phyloP scores from a whole-genome alignment of 2,888 invertebrate species.

The Ophion obscuratus region DNA sequence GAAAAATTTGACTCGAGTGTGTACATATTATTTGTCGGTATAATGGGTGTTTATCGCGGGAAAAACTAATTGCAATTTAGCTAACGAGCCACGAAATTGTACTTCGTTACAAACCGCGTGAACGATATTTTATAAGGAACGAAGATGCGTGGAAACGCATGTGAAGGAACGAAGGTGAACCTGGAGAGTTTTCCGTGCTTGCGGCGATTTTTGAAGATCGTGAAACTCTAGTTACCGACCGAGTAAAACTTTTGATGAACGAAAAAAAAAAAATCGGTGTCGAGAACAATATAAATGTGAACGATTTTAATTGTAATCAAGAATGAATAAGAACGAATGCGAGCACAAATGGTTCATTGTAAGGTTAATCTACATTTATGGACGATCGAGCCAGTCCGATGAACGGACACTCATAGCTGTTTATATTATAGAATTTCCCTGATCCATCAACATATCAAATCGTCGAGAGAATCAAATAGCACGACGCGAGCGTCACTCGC shows the following conservation, averaged over 20 bases:
- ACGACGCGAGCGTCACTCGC: constrained; percentile 34
- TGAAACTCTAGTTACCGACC: not conserved
- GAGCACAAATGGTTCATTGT: constrained; percentile 11
- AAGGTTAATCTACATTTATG: constrained; percentile 42
- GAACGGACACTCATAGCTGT: constrained; percentile 53
- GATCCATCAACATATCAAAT: constrained; percentile 80
- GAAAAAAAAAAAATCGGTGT: not conserved
- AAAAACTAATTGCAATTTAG: constrained; percentile 4
- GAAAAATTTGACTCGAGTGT: constrained; percentile 36
- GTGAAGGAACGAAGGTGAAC: not conserved
- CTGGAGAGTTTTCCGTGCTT: not conserved
- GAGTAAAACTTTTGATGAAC: not conserved
- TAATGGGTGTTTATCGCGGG: constrained; percentile 16
- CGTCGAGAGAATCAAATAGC: constrained; percentile 50
- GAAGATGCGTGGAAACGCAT: not conserved
- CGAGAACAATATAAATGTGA: not conserved
- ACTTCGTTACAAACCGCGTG: no score
- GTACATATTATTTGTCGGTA: not conserved
- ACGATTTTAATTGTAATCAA: constrained; percentile 37
- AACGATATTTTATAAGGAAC: constrained; percentile 38
- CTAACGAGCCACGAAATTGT: not conserved
- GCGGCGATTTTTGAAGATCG: not conserved
- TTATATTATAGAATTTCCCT: constrained; percentile 62
- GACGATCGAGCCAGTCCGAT: constrained; percentile 44
- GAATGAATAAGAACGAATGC: constrained; percentile 4